These are phyloP conservation scores for Strix aluco DNA, from an alignment of 2,113 vertebrate genomes.

Conservation along the genomic window DNA sequence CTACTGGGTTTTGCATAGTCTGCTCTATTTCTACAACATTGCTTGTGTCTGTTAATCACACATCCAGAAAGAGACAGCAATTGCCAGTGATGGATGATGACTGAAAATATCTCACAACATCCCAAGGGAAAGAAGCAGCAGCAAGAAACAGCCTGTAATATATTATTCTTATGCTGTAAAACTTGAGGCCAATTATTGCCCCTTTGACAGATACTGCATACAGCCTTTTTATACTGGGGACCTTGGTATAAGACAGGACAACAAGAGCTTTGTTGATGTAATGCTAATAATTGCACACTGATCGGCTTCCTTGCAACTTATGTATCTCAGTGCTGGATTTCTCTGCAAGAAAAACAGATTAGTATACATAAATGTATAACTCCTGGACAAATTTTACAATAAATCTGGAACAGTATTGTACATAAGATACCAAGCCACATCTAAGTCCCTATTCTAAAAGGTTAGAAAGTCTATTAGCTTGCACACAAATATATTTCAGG, in stretches of 20 bases:
- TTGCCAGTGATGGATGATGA: not conserved
- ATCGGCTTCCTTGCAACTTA: not conserved
- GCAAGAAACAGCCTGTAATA: not conserved
- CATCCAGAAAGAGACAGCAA: not conserved
- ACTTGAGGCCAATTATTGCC: not conserved
- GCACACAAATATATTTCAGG: not conserved
- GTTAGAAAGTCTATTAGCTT: not conserved
- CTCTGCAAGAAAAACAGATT: not conserved
- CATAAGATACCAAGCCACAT: not conserved
- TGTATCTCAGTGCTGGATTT: not conserved
- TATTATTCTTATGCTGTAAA: not conserved
- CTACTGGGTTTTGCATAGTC: not conserved
- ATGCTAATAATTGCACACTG: not conserved
- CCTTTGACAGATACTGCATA: not conserved
- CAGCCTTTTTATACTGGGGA: not conserved
- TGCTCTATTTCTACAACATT: not conserved
- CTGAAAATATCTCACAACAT: not conserved
- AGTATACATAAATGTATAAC: not conserved
- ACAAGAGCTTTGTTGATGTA: not conserved
- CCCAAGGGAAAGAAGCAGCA: not conserved
- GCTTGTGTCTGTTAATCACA: not conserved
- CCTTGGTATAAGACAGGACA: not conserved
- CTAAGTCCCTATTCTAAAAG: not conserved
- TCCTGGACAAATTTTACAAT: not conserved
- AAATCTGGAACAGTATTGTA: not conserved